phyloP scores from a whole-genome alignment of 2,797 vertebrate species.

The Amblyraja radiata region DNA sequence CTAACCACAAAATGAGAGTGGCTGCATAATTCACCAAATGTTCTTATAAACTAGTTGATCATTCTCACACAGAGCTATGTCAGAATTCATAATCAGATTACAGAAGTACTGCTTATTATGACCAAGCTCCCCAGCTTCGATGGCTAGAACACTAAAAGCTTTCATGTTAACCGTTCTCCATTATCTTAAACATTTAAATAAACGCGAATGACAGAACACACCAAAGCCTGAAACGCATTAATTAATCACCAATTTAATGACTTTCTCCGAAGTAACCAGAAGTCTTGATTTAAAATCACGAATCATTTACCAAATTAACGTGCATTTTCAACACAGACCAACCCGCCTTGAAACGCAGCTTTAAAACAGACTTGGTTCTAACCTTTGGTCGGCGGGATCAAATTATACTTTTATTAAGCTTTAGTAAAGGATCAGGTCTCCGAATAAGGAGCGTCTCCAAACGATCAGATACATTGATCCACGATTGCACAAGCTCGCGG shows the following conservation, averaged over 20 bases:
- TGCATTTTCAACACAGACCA: neutral
- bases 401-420: neutral
- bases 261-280: neutral
- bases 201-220: neutral
- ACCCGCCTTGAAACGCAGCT: neutral
- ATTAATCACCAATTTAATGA: neutral
- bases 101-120: neutral
- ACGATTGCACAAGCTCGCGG: conserved; percentile 6
- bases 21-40: neutral
- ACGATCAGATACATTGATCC: conserved; percentile 26
- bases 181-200: conserved; percentile 9
- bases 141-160: neutral
- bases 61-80: neutral
- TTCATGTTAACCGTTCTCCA: neutral
- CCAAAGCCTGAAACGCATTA: neutral
- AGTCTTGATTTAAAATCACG: neutral
- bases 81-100: neutral
- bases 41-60: conserved; percentile 16
- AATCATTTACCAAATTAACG: neutral
- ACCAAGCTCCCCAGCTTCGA: neutral
- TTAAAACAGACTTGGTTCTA: neutral
- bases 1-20: neutral
- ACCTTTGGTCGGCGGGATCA: conserved; percentile 13
- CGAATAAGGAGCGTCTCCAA: conserved; percentile 23
- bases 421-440: conserved; percentile 20